phyloP scores from a whole-genome alignment of 2,888 invertebrate species.

The Neoitamus cyanurus region DNA sequence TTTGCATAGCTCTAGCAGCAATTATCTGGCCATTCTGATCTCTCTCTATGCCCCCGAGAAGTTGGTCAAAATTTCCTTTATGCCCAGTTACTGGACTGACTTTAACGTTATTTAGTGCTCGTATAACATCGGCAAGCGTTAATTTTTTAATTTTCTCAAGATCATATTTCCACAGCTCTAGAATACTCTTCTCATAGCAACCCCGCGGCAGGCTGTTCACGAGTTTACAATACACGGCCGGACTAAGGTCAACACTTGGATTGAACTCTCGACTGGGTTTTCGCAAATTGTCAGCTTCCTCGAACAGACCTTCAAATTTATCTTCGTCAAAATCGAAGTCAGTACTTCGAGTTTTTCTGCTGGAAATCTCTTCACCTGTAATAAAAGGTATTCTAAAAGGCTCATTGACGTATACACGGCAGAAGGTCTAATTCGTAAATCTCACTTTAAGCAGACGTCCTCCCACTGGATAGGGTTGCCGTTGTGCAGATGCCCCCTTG shows the following conservation, averaged over 20 bases:
- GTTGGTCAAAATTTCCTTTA: constrained; percentile 71
- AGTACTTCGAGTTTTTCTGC: background rate
- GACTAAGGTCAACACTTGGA: constrained; percentile 70
- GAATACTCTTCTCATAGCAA: constrained; percentile 74
- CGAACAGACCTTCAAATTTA: constrained; percentile 47
- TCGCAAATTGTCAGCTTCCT: constrained; percentile 42
- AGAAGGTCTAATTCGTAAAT: background rate
- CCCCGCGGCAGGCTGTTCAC: constrained; percentile 71
- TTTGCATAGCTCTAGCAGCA: constrained; percentile 72
- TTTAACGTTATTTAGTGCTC: constrained; percentile 68
- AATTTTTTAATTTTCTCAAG: constrained; percentile 68
- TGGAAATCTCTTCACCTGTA: background rate
- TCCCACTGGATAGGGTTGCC: constrained; percentile 52
- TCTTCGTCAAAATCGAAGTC: background rate
- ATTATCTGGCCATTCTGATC: constrained; percentile 74
- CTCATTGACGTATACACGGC: background rate
- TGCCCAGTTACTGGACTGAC: constrained; percentile 76
- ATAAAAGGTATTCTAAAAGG: constrained; percentile 50
- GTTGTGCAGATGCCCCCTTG: constrained; percentile 62
- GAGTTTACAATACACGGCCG: constrained; percentile 73
- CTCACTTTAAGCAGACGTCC: constrained; percentile 55
- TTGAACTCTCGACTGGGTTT: constrained; percentile 65
- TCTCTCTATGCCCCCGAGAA: constrained; percentile 72
- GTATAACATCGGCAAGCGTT: constrained; percentile 73
- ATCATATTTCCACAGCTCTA: constrained; percentile 79